Base-by-base conservation (phyloP, 1,140 invertebrate species). In the Maniola jurtina region DNA sequence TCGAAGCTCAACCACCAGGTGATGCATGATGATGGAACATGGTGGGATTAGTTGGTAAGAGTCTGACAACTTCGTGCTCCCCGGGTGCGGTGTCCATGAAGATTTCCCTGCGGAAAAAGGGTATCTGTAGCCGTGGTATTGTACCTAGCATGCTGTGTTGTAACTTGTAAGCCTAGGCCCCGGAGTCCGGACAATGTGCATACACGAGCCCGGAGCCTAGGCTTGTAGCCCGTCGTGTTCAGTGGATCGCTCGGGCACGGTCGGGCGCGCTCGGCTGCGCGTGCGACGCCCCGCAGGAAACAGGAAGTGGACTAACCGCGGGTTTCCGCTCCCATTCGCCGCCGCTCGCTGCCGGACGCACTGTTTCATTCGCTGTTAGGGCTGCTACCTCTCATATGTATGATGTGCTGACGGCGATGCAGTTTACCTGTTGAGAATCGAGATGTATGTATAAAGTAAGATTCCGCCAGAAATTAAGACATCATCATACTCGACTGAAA, bases 301-400 rank as follows among this genome's bases (percentile, higher is more conserved):
- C 86, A 88, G 88, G 88, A 90, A 90, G 88, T 90, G 86, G 83
- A 86, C 84, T 90, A 90, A 90, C 88, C 88, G 86, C 88, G 83
- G 71, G 84, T 76, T 88, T 90, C 88, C 88, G 88, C 85, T 89
- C 88, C 85, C 88, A 90, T 89, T 90, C 83, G 84, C 75, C 78
- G 76, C 77, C 72, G 78, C 73, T 77, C 75, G 75, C 75, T 71
- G 79, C 75, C 79, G 81, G 80, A 83, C 82, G 83, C 82, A 80
- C 77, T 83, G 79, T 84, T 85, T 83, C 81, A 81, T 86, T 86
- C 81, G 83, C 68, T 68, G 73, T 67, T 68, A 76, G 73, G 75
- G 72, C 72, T 72, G 73, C 65, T 63, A 66, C 58, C 45, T 64
- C 9, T 11, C 25, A 35, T n/a, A n/a, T n/a, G 11, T 35, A 33